A percentile compares a stretch with the other conserved stretches of the same genome.
Evolutionary conservation across 2,113 vertebrate species (phyloP).

Genomic region (Caranx ignobilis): DNA sequence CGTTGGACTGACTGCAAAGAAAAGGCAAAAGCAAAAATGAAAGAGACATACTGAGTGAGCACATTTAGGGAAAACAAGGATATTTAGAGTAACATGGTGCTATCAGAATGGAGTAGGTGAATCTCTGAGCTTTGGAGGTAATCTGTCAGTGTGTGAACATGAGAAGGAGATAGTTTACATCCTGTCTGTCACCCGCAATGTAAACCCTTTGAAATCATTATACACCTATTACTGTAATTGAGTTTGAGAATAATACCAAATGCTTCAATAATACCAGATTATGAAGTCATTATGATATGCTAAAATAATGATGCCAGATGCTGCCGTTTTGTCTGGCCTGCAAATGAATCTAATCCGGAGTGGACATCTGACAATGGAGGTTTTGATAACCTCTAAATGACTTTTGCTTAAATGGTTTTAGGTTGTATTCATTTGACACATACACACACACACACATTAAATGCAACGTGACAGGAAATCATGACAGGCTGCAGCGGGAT

Average conservation of each 20-base stretch:
- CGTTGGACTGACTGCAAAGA: constrained; percentile 25
- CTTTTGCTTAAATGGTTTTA: constrained; percentile 56
- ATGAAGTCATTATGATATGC: constrained; percentile 79
- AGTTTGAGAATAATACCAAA: constrained; percentile 77
- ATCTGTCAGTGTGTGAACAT: constrained; percentile 50
- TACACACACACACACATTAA: constrained; percentile 40
- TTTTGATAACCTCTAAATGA: constrained; percentile 65
- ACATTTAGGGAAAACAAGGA: constrained; percentile 25
- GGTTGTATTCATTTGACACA: constrained; percentile 31
- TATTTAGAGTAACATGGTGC: constrained; percentile 32
- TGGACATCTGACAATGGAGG: constrained; percentile 78
- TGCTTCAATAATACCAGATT: constrained; percentile 81
- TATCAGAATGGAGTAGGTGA: constrained; percentile 29
- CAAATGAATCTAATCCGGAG: constrained; percentile 72
- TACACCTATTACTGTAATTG: constrained; percentile 80
- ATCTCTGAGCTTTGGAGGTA: constrained; percentile 14
- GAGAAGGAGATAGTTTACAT: constrained; percentile 29
- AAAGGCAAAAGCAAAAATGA: constrained; percentile 28
- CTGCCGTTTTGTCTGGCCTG: constrained; percentile 63
- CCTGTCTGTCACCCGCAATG: constrained; percentile 41
- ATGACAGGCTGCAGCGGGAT: constrained; percentile 20
- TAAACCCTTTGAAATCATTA: constrained; percentile 70
- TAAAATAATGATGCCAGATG: constrained; percentile 79
- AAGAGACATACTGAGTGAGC: constrained; percentile 40
- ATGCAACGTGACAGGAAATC: constrained; percentile 21